phyloP scores from a whole-genome alignment of 2,797 vertebrate species.

The Lateolabrax maculatus region DNA sequence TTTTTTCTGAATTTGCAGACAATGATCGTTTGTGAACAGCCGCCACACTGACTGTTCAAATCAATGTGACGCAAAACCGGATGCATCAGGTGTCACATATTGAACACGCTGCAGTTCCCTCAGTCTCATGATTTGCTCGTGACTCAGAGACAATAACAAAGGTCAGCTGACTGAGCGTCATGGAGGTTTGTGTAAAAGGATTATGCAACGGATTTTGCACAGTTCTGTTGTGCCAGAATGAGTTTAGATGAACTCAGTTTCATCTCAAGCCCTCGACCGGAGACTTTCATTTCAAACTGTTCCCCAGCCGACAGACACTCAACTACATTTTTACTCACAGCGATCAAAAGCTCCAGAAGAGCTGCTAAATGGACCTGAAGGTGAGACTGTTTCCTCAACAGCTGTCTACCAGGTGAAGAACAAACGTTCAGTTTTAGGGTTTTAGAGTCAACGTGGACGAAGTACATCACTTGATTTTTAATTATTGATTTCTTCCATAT shows the following conservation, averaged over 20 bases:
- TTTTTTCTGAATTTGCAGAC: background rate
- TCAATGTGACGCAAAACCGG: background rate
- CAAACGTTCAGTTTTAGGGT: background rate
- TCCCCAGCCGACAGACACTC: background rate
- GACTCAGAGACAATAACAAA: slow-evolving; percentile 11
- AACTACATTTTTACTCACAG: background rate
- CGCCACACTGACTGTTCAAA: background rate
- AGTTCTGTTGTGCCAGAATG: background rate
- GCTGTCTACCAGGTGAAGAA: background rate
- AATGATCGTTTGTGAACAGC: background rate
- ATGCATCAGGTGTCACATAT: background rate
- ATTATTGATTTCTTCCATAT: background rate
- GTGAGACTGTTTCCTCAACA: background rate
- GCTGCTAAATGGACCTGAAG: background rate
- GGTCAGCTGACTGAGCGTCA: slow-evolving; percentile 41
- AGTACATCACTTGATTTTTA: no score
- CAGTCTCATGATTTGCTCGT: background rate
- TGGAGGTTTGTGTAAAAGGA: background rate
- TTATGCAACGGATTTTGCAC: background rate
- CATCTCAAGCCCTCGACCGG: background rate
- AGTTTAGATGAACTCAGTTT: background rate
- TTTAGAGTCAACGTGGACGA: background rate
- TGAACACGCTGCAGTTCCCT: background rate
- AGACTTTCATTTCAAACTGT: background rate
- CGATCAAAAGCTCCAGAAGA: background rate